Percentiles rank a stretch among this genome's conserved stretches.
Conservation (phyloP, 2,797 vertebrate genomes). For the Paguma larvata region DNA sequence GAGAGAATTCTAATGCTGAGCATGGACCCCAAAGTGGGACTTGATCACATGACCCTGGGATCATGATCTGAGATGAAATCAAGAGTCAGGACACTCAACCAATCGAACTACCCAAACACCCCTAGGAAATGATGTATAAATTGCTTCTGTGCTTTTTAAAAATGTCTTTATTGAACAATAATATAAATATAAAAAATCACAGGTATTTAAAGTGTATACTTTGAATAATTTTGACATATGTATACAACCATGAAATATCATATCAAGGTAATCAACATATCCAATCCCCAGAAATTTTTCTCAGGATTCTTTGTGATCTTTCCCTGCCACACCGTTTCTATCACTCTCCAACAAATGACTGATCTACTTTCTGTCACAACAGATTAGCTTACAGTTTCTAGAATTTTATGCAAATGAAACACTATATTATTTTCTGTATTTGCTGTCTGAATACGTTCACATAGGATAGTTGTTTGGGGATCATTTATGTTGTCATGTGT, state of each 20-base stretch:
- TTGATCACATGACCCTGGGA: too few relatives aligned
- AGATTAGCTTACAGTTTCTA: neutral
- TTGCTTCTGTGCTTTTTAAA: neutral
- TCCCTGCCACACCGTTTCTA: neutral
- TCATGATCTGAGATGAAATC: too few relatives aligned
- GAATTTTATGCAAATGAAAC: neutral
- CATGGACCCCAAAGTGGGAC: too few relatives aligned
- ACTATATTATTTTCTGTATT: neutral
- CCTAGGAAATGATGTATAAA: neutral
- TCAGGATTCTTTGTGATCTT: neutral
- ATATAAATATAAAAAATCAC: neutral
- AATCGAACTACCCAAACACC: too few relatives aligned
- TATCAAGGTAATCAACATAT: neutral
- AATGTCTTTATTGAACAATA: neutral
- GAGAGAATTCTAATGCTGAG: too few relatives aligned
- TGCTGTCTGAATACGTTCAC: neutral
- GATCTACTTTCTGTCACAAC: neutral
- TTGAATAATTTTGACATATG: neutral
- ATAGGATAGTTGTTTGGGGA: neutral
- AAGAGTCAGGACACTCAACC: too few relatives aligned
- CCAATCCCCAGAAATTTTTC: neutral
- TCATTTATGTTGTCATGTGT: neutral
- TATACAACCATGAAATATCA: neutral
- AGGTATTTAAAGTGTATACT: neutral
- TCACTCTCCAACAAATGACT: neutral